phyloP scores from a whole-genome alignment of 2,888 invertebrate species.

The Glaucopsyche alexis region DNA sequence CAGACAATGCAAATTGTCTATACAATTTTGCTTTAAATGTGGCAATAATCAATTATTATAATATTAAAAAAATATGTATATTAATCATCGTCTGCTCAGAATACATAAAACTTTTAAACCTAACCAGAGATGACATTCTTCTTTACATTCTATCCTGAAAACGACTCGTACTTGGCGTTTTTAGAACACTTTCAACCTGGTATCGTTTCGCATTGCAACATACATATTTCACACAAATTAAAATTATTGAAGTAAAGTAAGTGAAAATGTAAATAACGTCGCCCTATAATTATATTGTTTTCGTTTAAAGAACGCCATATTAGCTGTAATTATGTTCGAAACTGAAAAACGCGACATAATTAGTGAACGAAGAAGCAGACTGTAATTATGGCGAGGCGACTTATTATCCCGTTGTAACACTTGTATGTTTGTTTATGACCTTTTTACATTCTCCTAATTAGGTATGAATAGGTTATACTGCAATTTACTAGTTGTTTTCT shows the following conservation, averaged over 20 bases:
- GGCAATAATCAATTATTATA: no score
- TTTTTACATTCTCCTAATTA: slow-evolving; percentile 21
- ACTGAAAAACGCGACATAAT: slow-evolving; percentile 41
- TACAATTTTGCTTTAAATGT: no score
- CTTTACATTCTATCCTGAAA: no score
- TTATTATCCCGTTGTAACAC: slow-evolving; percentile 40
- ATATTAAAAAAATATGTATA: no score
- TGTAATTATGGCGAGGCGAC: slow-evolving; percentile 38
- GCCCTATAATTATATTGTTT: slow-evolving; percentile 14
- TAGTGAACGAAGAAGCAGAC: slow-evolving; percentile 39
- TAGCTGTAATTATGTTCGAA: slow-evolving; percentile 33
- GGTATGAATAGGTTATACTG: background rate
- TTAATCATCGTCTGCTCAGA: no score
- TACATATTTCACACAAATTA: background rate
- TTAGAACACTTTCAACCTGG: background rate
- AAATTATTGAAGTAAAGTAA: background rate
- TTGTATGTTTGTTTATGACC: slow-evolving; percentile 31
- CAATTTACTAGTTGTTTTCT: background rate
- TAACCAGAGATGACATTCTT: no score
- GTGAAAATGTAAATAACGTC: background rate
- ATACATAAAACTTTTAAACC: no score
- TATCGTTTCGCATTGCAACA: background rate
- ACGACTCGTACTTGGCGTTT: no score
- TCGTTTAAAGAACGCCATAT: slow-evolving; percentile 23
- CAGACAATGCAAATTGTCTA: no score